Evolutionary conservation across 2,888 invertebrate species (phyloP), one percentile per base, ranked within the genome.

Genomic region (Esperia sulphurella): DNA sequence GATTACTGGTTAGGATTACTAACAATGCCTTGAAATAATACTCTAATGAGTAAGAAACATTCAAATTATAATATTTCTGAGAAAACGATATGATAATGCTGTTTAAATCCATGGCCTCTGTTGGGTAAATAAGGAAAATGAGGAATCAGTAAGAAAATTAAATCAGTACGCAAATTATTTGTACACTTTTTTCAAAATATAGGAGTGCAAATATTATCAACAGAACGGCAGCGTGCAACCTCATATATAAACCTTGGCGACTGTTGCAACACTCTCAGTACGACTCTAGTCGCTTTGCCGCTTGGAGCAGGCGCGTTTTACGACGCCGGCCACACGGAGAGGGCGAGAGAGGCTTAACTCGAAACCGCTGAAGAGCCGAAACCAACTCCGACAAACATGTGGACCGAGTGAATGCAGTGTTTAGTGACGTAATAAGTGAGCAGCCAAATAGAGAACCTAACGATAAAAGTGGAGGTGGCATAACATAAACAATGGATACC

Each of bases 271-370:
- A 87, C 80, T 71, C 81, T 89, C 90, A 90, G 90, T 90, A 81
- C 83, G 88, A 83, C 90, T 90, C 90, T 90, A 90, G 90, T 90
- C 90, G 90, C 90, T 89, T 89, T 90, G 90, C 90, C 90, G 90
- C 76, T 87, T 82, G 89, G 88, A 82, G 65, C 84, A 75, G 84
- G 87, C 83, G 82, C 83, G 80, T 77, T 58, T 45, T 50, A 73
- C 75, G 79, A 75, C 78, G 86, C 85, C 86, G 81, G 39, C 83
- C 83, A 79, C 76, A 83, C 88, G 89, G 90, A 89, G 84, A 90
- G 87, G 84, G 90, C 86, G 90, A 90, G 90, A 90, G 90, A 90
- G 87, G 66, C 61, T 58, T 59, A 68, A 73, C 73, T 75, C 73
- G 66, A 75, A 61, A 71, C 68, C 13, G 14, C 65, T 69, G 70